Conservation (phyloP, 2,113 vertebrate species). For the mouse (Mus musculus) region GRCm39 chrX:161600001-161600500, state of each 20-base stretch:
- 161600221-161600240: not conserved
- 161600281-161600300: not conserved
- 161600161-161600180: not conserved
- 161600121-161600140: not conserved
- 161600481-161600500: not conserved
- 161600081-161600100: not conserved
- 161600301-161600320: not conserved
- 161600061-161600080: not conserved
- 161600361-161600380: not conserved
- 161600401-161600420: not conserved
- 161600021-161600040: not conserved
- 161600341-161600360: not conserved
- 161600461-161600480: not conserved
- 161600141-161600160: not conserved
- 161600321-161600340: not conserved
- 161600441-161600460: not conserved
- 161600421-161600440: not conserved
- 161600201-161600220: not conserved
- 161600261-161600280: not conserved
- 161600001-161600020: not conserved
- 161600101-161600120: not conserved
- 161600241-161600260: not conserved
- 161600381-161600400: not conserved
- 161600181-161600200: not conserved
- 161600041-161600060: not conserved